Evolutionary conservation across 1,140 invertebrate species (phyloP).

Genomic region (Metopolophium dirhodum): DNA sequence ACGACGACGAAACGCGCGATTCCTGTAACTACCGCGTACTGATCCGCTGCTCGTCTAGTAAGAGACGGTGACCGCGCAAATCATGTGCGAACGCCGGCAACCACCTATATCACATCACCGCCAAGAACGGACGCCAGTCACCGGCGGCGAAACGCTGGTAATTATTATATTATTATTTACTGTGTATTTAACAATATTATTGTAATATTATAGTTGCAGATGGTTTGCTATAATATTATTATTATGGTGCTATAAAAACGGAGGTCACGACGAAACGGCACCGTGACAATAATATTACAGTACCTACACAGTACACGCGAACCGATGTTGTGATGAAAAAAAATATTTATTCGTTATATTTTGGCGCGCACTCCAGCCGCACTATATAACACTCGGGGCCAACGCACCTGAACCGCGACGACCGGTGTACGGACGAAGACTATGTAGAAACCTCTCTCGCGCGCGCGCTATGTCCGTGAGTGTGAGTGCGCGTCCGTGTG

Average conservation of each 20-base stretch:
- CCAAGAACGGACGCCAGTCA: background rate
- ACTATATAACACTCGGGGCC: background rate
- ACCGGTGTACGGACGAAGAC: conserved; percentile 36
- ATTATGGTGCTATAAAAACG: background rate
- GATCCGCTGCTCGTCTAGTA: background rate
- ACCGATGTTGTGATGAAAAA: background rate
- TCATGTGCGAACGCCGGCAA: background rate
- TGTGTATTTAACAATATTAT: background rate
- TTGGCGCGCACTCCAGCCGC: background rate
- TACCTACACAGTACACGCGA: background rate
- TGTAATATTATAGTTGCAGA: background rate
- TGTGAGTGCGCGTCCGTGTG: background rate
- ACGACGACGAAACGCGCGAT: background rate
- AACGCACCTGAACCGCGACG: background rate
- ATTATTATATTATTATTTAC: background rate
- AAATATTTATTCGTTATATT: background rate
- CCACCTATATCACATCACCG: background rate
- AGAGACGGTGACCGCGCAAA: background rate
- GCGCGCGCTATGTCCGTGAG: too few relatives aligned
- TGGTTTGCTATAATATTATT: background rate
- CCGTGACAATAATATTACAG: too few relatives aligned
- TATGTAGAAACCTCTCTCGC: background rate
- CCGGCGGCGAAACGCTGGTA: background rate
- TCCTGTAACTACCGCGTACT: background rate
- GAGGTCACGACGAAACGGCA: background rate